phyloP scores from a whole-genome alignment of 2,113 vertebrate species.

The Tyrannus savana region DNA sequence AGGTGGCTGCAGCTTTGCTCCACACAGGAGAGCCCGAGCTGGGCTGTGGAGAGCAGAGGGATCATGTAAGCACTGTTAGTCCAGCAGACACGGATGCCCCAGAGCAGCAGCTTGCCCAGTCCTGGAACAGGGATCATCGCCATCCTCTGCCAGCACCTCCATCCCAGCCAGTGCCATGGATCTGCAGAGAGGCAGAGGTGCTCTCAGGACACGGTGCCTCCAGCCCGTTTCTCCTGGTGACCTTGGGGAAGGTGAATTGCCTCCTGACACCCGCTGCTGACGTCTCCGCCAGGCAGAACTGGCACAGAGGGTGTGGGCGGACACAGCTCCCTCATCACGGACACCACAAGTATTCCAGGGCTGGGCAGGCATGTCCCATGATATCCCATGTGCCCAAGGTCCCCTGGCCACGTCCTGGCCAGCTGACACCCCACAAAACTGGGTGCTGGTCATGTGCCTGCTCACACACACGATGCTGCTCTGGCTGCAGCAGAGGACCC shows the following conservation, averaged over 20 bases:
- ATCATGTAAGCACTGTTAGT: too few relatives aligned
- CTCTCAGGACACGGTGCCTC: not conserved
- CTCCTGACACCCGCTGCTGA: not conserved
- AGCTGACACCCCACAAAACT: not conserved
- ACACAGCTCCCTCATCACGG: fast-evolving
- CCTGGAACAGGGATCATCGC: not conserved
- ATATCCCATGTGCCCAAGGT: not conserved
- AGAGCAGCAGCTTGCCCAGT: not conserved
- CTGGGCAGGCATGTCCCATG: not conserved
- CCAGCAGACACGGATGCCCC: not conserved
- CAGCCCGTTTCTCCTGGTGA: not conserved
- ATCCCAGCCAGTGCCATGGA: not conserved
- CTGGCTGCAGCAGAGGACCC: not conserved
- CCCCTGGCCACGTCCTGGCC: not conserved
- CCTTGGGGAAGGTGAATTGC: not conserved
- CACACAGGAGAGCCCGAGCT: not conserved
- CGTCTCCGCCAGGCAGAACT: not conserved
- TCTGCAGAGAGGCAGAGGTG: not conserved
- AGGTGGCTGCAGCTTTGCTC: not conserved
- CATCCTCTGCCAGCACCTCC: not conserved
- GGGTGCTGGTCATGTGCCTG: not conserved
- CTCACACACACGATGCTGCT: not conserved
- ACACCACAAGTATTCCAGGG: not conserved
- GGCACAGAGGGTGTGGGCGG: not conserved
- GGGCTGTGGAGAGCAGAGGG: not conserved